Conservation (phyloP, 1,140 invertebrate genomes). For the Tetragonula clypearis region DNA sequence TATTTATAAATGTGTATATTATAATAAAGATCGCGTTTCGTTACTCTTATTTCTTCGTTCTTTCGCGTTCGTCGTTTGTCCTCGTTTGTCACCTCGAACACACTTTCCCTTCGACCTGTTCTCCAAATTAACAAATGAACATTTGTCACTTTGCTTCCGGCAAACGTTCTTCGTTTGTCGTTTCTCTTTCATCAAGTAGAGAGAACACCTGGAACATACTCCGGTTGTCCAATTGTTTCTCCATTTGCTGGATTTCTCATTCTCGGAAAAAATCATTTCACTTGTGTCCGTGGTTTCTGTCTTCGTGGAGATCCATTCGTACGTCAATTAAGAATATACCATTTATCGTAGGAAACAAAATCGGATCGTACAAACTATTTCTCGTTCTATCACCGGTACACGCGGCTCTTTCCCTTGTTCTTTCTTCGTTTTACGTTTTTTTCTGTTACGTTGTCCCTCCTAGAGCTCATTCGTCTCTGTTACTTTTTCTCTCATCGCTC, state of each 20-base stretch:
- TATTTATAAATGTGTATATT: constrained; percentile 61
- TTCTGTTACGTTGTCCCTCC: too few relatives aligned
- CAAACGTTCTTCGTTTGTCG: too few relatives aligned
- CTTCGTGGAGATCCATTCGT: constrained; percentile 16
- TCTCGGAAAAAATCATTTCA: neutral
- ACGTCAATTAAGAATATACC: constrained; percentile 35
- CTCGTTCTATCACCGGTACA: neutral
- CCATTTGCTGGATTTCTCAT: neutral
- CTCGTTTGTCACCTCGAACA: neutral
- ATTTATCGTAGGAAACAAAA: constrained; percentile 52
- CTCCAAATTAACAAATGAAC: too few relatives aligned
- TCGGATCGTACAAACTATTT: constrained; percentile 26
- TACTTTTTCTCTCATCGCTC: neutral
- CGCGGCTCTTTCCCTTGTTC: too few relatives aligned
- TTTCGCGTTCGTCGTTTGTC: neutral
- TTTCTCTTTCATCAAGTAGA: too few relatives aligned
- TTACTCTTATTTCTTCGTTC: constrained; percentile 3
- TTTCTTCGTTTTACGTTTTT: too few relatives aligned
- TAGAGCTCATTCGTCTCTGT: neutral
- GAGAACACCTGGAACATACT: too few relatives aligned
- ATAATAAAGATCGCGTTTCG: constrained; percentile 52
- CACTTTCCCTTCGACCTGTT: too few relatives aligned
- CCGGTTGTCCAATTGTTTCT: neutral
- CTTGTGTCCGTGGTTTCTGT: neutral
- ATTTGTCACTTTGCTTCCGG: too few relatives aligned